phyloP scores from a whole-genome alignment of 1,140 invertebrate species.

The Micrasema longulum region DNA sequence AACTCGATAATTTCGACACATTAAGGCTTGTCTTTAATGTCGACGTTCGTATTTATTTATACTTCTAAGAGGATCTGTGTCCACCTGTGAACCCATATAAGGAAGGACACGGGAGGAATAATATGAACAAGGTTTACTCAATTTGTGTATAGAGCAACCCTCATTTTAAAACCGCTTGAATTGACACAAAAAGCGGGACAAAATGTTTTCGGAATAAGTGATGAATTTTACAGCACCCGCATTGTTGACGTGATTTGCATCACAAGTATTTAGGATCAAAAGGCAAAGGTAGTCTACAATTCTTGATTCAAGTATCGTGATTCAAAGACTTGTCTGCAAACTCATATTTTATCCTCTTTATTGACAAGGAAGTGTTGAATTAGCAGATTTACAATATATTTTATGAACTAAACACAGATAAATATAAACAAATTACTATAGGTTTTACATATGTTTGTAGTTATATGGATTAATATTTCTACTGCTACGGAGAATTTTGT shows the following conservation, averaged over 20 bases:
- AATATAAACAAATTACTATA: too few species aligned
- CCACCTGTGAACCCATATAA: not conserved
- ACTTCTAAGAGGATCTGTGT: not conserved
- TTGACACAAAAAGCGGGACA: slow-evolving; percentile 6
- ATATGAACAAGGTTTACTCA: slow-evolving; percentile 13
- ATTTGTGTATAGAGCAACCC: slow-evolving; percentile 3
- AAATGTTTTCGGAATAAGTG: slow-evolving; percentile 21
- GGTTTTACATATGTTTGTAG: too few species aligned
- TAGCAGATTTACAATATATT: too few species aligned
- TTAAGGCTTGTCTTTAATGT: not conserved
- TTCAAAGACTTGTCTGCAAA: too few species aligned
- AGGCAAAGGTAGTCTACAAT: too few species aligned
- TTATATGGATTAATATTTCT: too few species aligned
- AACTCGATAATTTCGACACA: too few species aligned
- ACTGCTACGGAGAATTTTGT: too few species aligned
- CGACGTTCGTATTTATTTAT: slow-evolving; percentile 12
- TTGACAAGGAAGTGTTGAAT: too few species aligned
- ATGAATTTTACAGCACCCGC: slow-evolving; percentile 13
- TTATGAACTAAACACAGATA: too few species aligned
- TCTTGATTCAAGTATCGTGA: too few species aligned
- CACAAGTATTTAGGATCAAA: not conserved
- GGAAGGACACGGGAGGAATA: slow-evolving; percentile 14
- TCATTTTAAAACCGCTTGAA: slow-evolving; percentile 22
- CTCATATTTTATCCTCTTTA: too few species aligned
- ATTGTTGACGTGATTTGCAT: slow-evolving; percentile 14